Conservation (phyloP, 2,113 vertebrate genomes). For the Poicephalus meyeri region DNA sequence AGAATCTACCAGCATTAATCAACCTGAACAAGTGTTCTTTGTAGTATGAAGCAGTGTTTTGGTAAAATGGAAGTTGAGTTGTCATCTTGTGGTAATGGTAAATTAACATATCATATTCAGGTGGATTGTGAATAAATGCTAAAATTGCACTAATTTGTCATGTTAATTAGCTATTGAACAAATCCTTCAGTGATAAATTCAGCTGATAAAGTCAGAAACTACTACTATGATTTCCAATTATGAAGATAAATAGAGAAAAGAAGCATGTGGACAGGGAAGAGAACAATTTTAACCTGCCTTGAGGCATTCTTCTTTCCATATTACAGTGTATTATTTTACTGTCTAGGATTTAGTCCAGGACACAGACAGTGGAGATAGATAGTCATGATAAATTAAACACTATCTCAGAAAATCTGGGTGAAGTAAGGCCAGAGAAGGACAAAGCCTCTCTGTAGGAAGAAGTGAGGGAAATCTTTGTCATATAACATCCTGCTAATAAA, state of each 20-base stretch:
- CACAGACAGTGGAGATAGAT: not conserved
- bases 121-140: not conserved
- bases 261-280: not conserved
- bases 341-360: not conserved
- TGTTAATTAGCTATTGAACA: constrained; percentile 27
- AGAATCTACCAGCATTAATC: constrained; percentile 39
- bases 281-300: not conserved
- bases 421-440: not conserved
- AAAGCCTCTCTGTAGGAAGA: not conserved
- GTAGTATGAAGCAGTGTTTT: not conserved
- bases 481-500: not conserved
- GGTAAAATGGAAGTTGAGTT: not conserved
- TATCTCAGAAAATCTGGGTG: not conserved
- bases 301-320: not conserved
- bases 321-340: not conserved
- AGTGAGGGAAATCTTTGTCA: not conserved
- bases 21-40: not conserved
- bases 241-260: constrained; percentile 5
- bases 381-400: not conserved
- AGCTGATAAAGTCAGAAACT: not conserved
- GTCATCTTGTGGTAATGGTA: not conserved
- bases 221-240: not conserved
- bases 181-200: not conserved
- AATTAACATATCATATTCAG: not conserved
- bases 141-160: constrained; percentile 13